Percentiles rank a stretch among this genome's conserved stretches.
Evolutionary conservation across 1,140 invertebrate species (phyloP).

Genomic region (Habropoda laboriosa): DNA sequence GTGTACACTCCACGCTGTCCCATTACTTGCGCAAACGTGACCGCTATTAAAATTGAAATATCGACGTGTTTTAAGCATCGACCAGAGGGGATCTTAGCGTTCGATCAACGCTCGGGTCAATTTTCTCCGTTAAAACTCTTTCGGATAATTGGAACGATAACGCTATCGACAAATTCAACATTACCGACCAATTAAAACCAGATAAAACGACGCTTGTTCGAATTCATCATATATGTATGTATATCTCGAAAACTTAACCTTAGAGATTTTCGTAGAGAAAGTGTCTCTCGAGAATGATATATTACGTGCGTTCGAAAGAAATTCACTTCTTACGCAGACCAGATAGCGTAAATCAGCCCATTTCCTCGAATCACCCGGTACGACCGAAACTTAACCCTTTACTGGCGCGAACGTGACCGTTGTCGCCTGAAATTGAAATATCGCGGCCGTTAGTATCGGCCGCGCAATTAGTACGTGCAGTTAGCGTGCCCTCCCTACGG

Average conservation of each 20-base stretch:
- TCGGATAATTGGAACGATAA: not conserved
- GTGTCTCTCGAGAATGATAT: too few relatives aligned
- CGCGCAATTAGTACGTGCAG: slow-evolving; percentile 62
- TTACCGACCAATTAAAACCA: too few relatives aligned
- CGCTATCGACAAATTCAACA: not conserved
- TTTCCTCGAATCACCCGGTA: not conserved
- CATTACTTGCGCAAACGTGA: slow-evolving; percentile 36
- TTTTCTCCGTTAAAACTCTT: not conserved
- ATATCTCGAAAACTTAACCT: too few relatives aligned
- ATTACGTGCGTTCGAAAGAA: too few relatives aligned
- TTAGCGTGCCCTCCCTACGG: slow-evolving; percentile 61
- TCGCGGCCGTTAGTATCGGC: slow-evolving; percentile 52
- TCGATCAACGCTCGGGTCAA: not conserved
- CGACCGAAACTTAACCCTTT: slow-evolving; percentile 1
- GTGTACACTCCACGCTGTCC: slow-evolving; percentile 1
- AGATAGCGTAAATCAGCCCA: not conserved
- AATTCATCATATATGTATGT: too few relatives aligned
- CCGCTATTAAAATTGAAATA: slow-evolving; percentile 29
- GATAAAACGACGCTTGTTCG: too few relatives aligned
- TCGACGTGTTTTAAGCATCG: not conserved
- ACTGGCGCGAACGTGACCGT: not conserved
- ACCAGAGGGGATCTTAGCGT: not conserved
- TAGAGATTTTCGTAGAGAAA: too few relatives aligned
- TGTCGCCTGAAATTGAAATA: slow-evolving; percentile 45
- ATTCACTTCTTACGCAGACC: not conserved